phyloP scores from a whole-genome alignment of 2,113 vertebrate species.

The Martes martes region DNA sequence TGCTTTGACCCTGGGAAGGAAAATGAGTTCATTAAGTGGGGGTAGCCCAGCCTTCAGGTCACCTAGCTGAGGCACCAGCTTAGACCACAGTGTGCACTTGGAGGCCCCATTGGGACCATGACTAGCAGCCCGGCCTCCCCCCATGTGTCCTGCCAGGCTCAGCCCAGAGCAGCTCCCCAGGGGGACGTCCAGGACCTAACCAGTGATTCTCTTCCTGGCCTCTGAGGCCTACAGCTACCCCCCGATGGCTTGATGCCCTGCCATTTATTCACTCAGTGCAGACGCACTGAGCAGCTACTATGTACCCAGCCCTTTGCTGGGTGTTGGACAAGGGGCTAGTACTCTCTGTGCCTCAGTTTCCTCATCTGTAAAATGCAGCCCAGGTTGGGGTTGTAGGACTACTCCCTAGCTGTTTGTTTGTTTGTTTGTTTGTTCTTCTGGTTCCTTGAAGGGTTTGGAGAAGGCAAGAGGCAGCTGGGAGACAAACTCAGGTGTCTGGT shows the following conservation, averaged over 20 bases:
- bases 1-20: slow-evolving; percentile 26
- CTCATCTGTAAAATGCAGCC: not conserved
- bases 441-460: not conserved
- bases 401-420: not conserved
- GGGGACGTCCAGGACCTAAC: not conserved
- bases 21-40: not conserved
- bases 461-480: not conserved
- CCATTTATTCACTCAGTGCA: not conserved
- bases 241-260: fast-evolving
- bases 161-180: not conserved
- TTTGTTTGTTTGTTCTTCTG: not conserved
- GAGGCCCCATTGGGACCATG: not conserved
- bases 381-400: too few relatives aligned
- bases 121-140: not conserved
- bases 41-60: slow-evolving; percentile 29
- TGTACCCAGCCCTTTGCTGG: too few relatives aligned
- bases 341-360: not conserved
- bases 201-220: not conserved
- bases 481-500: not conserved
- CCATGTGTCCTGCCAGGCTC: not conserved
- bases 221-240: not conserved
- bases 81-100: not conserved
- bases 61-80: not conserved
- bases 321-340: not conserved
- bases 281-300: not conserved